Evolutionary conservation across 2,888 invertebrate genomes (phyloP), one percentile per base, ranked within the genome.

Genomic region (Limnephilus auricula): DNA sequence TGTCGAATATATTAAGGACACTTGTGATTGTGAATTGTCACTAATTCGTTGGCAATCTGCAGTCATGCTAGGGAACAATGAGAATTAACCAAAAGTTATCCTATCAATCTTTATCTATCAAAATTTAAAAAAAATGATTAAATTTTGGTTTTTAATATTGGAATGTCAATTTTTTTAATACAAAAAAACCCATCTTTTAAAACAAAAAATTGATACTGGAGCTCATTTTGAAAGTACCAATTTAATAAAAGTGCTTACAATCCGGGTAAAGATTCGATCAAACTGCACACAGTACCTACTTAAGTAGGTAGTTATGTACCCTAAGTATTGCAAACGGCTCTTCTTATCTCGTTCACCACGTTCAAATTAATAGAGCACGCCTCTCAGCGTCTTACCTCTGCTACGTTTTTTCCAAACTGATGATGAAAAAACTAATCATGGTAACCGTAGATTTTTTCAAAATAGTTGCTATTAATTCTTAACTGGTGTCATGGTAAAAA

Each of bases 311-410:
- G 65, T 25, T 65, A 65, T n/a, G 65, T 65, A 65, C 65, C 3
- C 65, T 25, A 82, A 82, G 82, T 25, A 18, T 32, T 32, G 31
- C 32, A 6, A 82, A 82, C n/a, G 86, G 30, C 18, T 86, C 65
- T 65, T 31, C 18, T 45, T 45, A 31, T 50, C 45, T 50, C 45
- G 40, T 31, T 86, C 45, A 15, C 86, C n/a, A 30, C 86, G 31
- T 34, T 89, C 45, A 82, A 90, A 90, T 90, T 85, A 90, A 90
- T 90, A 90, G 89, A 89, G 89, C 82, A 82, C 82, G 89, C 50
- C 30, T 78, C 18, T 80, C 40, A 31, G 82, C 65, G 65, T 65
- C 65, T 65, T 65, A 65, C 65, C 65, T 25, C 65, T 25, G 65
- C 9, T 65, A 25, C 65, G 18, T 65, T 65, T 65, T 65, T 65